Percentiles rank a stretch among this genome's conserved stretches.
Evolutionary conservation across 2,888 invertebrate genomes (phyloP).

Genomic region (Eustalomyia histrio): DNA sequence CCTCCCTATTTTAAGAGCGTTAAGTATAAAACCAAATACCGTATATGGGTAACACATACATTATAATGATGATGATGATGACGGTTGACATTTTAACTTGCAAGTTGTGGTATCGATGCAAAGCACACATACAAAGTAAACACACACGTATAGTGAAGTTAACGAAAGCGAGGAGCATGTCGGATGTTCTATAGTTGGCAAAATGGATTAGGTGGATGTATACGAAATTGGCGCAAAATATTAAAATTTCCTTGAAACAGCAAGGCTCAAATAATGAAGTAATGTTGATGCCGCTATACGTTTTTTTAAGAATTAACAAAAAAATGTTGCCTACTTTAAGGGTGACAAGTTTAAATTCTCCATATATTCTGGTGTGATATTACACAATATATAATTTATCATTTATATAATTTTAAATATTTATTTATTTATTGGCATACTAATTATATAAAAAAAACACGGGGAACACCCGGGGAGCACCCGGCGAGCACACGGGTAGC

Average conservation of each 20-base stretch:
- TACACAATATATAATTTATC: too few relatives aligned
- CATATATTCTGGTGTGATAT: too few relatives aligned
- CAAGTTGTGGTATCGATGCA: not conserved
- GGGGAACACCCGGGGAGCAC: too few relatives aligned
- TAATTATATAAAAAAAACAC: too few relatives aligned
- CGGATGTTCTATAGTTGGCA: slow-evolving; percentile 21
- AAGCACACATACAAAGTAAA: not conserved
- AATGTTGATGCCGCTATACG: not conserved
- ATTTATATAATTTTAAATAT: too few relatives aligned
- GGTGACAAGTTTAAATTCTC: too few relatives aligned
- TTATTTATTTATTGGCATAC: too few relatives aligned
- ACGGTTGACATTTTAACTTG: slow-evolving; percentile 40
- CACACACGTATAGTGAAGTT: not conserved
- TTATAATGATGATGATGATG: not conserved
- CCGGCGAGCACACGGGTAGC: too few relatives aligned
- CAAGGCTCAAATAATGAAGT: not conserved
- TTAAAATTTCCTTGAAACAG: slow-evolving; percentile 23
- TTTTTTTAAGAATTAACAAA: not conserved
- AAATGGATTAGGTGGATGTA: slow-evolving; percentile 10
- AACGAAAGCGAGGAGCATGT: not conserved
- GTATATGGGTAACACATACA: not conserved
- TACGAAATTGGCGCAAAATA: slow-evolving; percentile 14
- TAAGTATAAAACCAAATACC: slow-evolving; percentile 6
- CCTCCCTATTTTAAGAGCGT: not conserved
- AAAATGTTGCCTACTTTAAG: not conserved